A percentile compares a stretch with the other conserved stretches of the same genome.
These are phyloP conservation scores for Volucella zonaria DNA, from an alignment of 2,888 invertebrate species.

Conservation along the genomic window DNA sequence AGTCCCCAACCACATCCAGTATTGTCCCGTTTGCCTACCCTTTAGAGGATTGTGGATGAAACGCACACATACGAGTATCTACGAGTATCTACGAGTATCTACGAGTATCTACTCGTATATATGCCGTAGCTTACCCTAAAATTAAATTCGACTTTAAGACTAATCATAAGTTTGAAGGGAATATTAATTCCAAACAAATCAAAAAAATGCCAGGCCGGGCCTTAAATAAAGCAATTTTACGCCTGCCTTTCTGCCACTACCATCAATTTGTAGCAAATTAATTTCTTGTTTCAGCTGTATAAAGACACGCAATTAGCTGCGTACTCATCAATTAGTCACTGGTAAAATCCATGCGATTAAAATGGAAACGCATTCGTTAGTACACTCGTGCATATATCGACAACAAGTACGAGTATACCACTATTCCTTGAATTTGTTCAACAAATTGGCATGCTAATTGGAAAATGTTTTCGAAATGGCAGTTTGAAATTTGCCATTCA, in stretches of 20 bases:
- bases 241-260: not conserved
- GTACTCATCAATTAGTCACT: slow-evolving; percentile 49
- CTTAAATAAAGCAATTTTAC: slow-evolving; percentile 9
- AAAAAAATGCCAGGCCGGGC: not conserved
- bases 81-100: no score
- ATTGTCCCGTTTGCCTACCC: no score
- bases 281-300: not conserved
- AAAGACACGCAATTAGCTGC: slow-evolving; percentile 24
- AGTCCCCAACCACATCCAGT: no score
- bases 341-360: slow-evolving; percentile 38
- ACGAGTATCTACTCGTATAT: no score
- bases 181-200: no score
- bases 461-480: slow-evolving; percentile 10
- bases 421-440: slow-evolving; percentile 35
- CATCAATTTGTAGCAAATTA: not conserved
- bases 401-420: not conserved
- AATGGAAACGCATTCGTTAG: slow-evolving; percentile 56
- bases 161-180: no score
- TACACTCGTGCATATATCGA: not conserved
- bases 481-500: slow-evolving; percentile 35
- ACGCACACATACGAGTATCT: no score
- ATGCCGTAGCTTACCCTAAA: no score
- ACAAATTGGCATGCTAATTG: slow-evolving; percentile 44
- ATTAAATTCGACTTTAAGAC: no score
- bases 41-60: no score